These are phyloP conservation scores for Pterocles orientalis DNA, from an alignment of 2,113 vertebrate genomes.

Conservation along the genomic window DNA sequence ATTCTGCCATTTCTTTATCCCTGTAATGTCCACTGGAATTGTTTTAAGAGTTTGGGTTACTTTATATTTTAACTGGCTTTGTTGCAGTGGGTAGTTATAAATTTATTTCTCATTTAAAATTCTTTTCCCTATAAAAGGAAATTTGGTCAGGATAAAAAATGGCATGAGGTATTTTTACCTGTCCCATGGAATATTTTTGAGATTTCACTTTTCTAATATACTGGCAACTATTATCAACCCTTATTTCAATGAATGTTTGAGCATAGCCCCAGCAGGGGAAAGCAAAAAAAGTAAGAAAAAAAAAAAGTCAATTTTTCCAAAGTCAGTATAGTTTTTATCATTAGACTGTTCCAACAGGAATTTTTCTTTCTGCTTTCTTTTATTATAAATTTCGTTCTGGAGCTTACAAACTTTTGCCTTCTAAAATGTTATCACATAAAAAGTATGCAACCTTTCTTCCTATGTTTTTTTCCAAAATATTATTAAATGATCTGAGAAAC, in stretches of 20 bases:
- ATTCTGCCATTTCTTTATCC: neutral
- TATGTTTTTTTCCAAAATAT: neutral
- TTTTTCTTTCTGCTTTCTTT: neutral
- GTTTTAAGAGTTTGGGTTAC: neutral
- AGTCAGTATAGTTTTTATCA: neutral
- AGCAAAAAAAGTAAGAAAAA: neutral
- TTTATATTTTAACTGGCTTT: neutral
- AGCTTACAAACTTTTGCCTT: neutral
- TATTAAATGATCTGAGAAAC: neutral
- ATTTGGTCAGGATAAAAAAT: neutral
- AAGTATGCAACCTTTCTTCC: neutral
- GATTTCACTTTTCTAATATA: neutral
- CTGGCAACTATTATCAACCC: neutral
- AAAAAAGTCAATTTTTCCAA: neutral
- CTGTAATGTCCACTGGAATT: neutral
- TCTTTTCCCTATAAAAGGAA: neutral
- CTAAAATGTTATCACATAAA: neutral
- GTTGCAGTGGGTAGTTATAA: neutral
- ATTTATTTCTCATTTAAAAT: neutral
- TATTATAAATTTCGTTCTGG: neutral
- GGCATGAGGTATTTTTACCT: neutral
- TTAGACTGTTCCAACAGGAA: rapidly evolving
- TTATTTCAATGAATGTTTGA: neutral
- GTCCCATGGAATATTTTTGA: neutral
- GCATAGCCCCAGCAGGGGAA: neutral